Evolutionary conservation across 2,797 vertebrate genomes (phyloP).

Genomic region (Chaetodon trifasciatus): DNA sequence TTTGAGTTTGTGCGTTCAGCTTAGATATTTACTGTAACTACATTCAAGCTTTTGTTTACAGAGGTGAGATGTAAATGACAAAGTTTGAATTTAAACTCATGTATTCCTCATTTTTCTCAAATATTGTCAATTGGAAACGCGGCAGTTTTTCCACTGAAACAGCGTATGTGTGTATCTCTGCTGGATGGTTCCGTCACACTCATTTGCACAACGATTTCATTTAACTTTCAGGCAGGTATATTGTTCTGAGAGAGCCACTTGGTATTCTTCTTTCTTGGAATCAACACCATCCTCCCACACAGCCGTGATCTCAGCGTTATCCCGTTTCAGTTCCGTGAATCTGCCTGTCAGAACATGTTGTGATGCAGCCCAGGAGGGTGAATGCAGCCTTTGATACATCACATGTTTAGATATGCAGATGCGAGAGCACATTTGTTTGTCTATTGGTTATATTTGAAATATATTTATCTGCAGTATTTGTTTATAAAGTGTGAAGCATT

Average conservation of each 20-base stretch:
- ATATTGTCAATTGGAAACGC: background rate
- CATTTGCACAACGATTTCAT: background rate
- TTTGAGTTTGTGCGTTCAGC: background rate
- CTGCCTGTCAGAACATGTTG: slow-evolving; percentile 50
- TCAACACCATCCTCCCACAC: slow-evolving; percentile 7
- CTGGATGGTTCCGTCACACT: background rate
- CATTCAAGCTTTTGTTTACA: background rate
- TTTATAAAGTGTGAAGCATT: slow-evolving; percentile 18
- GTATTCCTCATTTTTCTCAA: background rate
- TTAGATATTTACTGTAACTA: background rate
- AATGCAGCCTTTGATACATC: slow-evolving; percentile 47
- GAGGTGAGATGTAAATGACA: background rate
- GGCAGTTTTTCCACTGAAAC: background rate
- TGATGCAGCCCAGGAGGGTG: slow-evolving; percentile 26
- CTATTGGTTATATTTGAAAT: slow-evolving; percentile 19
- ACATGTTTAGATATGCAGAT: slow-evolving; percentile 44
- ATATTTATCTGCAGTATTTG: slow-evolving; percentile 39
- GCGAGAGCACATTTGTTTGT: slow-evolving; percentile 9
- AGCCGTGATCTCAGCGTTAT: slow-evolving; percentile 2
- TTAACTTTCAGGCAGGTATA: background rate
- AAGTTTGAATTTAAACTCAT: background rate
- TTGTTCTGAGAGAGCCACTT: slow-evolving; percentile 1
- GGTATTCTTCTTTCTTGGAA: slow-evolving; percentile 11
- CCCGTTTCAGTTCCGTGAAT: slow-evolving; percentile 24
- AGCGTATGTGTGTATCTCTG: background rate